Base-by-base conservation (phyloP, 2,888 invertebrate species). In the Caenorhabditis wallacei region DNA sequence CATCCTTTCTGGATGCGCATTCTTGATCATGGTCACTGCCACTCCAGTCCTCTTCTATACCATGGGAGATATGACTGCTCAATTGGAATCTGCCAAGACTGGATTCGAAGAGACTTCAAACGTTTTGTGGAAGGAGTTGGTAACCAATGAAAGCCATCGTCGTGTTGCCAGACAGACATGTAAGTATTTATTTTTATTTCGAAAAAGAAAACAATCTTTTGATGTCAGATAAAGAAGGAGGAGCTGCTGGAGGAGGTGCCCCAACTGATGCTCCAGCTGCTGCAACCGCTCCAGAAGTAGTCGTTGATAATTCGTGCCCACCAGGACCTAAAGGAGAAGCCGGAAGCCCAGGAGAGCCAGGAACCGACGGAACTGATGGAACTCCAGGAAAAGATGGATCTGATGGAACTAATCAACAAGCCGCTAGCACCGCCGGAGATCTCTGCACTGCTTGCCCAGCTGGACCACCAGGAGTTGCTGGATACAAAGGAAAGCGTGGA, bases 401-500 rank as follows among this genome's bases (percentile, higher is more conserved):
- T 1, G 71, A 80, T 54, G 80, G 82, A 53, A 37, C 43, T 4
- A 74, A 68, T 13, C 72, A 80, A 20, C 64, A 66, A 13, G 51
- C 53, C 1, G 56, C 56, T 4, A 43, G 69, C 35, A 43, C 48
- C 0, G 68, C 83, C 3, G 78, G 68, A n/a, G 75, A 79, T 24
- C 57, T 74, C 18, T 89, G 89, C 75, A 85, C 89, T n/a, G 82
- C 89, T 8, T 89, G 89, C 74, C 90, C 90, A 30, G 85, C 88
- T 51, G 90, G 90, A 61, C 90, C 90, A 18, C 86, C 89, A 46
- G 90, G 90, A 63, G 72, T 85, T 11, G 85, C 89, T 16, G 90
- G 90, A 54, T 89, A 89, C 84, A 89, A 90, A 79, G 91, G 91
- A 75, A 90, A 90, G 63, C 86, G 88, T 59, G 91, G 91, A 59